Conservation (phyloP, 2,113 vertebrate genomes). For the Amblyornis subalaris region DNA sequence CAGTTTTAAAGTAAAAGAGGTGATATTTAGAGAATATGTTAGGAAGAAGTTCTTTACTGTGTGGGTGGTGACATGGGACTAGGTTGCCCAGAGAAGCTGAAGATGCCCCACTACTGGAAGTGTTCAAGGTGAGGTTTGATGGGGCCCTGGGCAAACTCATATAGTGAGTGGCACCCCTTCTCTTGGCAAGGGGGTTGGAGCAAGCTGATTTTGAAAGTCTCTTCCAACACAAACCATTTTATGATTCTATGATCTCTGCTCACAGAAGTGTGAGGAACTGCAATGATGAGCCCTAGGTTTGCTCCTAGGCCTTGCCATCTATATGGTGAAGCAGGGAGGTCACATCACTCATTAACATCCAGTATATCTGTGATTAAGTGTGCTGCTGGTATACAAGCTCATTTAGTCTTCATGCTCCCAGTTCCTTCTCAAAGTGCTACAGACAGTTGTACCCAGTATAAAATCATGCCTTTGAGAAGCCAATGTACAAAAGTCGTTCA, state of each 20-base stretch:
- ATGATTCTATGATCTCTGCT: not conserved
- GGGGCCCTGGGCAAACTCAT: not conserved
- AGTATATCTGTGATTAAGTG: not conserved
- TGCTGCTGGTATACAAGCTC: not conserved
- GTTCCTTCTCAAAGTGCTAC: not conserved
- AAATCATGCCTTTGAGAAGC: not conserved
- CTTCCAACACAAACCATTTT: not conserved
- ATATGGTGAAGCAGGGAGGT: not conserved
- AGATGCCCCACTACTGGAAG: not conserved
- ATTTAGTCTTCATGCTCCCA: not conserved
- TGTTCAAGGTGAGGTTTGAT: not conserved
- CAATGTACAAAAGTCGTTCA: not conserved
- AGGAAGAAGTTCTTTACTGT: not conserved
- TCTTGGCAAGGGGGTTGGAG: not conserved
- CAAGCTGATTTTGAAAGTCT: not conserved
- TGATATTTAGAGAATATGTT: not conserved
- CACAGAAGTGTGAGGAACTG: not conserved
- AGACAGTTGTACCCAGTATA: not conserved
- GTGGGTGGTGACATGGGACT: not conserved
- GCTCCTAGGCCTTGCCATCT: not conserved
- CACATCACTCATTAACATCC: fast-evolving
- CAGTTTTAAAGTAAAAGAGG: not conserved
- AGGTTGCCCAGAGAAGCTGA: not conserved
- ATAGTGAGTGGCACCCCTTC: no score
- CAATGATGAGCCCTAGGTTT: not conserved